These are phyloP conservation scores for Leptopilina boulardi DNA, from an alignment of 1,140 invertebrate genomes.

Conservation along the genomic window DNA sequence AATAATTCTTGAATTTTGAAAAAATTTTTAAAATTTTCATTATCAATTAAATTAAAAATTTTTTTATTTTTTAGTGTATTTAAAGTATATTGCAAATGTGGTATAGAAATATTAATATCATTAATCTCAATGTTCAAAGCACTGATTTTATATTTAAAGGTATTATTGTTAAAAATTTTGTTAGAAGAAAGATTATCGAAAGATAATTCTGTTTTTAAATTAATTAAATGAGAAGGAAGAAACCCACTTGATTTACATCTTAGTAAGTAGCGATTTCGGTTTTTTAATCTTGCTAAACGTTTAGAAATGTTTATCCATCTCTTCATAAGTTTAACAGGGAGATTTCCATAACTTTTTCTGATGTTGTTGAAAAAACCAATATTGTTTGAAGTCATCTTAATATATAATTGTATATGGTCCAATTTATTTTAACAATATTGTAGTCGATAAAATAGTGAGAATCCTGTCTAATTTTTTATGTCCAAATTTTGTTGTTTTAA, in stretches of 20 bases:
- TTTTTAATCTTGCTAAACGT: not conserved
- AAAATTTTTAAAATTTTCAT: not conserved
- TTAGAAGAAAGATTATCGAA: not conserved
- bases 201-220: not conserved
- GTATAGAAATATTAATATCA: not conserved
- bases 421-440: no score
- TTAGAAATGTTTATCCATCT: not conserved
- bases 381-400: no score
- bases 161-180: not conserved
- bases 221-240: not conserved
- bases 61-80: no score
- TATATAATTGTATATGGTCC: no score
- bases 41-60: not conserved
- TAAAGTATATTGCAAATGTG: not conserved
- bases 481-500: no score
- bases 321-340: not conserved
- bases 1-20: not conserved
- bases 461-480: no score
- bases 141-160: not conserved
- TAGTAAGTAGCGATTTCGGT: not conserved
- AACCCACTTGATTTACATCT: not conserved
- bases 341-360: not conserved
- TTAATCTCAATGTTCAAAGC: not conserved
- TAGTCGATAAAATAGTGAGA: no score
- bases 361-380: not conserved